phyloP scores from a whole-genome alignment of 2,113 vertebrate genomes.

The Hoplias malabaricus region DNA sequence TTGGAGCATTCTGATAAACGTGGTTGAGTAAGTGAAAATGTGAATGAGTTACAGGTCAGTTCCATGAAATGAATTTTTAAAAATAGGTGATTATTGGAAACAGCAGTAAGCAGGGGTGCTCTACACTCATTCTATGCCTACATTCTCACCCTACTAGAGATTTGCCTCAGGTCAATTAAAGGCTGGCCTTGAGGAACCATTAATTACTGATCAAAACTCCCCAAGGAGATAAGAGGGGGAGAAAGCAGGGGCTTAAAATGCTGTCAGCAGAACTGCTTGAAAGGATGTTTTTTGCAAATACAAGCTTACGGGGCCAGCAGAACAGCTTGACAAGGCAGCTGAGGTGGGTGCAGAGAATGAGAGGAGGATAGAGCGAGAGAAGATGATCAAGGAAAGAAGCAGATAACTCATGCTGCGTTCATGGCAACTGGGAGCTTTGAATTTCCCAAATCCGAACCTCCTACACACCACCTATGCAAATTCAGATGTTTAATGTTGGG shows the following conservation, averaged over 20 bases:
- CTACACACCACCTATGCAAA: no score
- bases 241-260: background rate
- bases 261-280: conserved; percentile 1
- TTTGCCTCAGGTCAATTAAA: background rate
- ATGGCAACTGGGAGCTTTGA: no score
- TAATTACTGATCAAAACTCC: conserved; percentile 27
- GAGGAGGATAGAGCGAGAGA: background rate
- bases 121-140: background rate
- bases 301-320: conserved; percentile 29
- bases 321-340: conserved; percentile 20
- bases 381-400: background rate
- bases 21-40: no score
- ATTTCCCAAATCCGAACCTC: no score
- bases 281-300: background rate
- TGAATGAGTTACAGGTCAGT: no score
- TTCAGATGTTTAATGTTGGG: no score
- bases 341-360: background rate
- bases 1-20: no score
- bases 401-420: no score
- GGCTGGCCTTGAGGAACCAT: conserved; percentile 5
- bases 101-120: background rate
- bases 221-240: background rate
- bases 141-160: background rate
- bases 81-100: background rate
- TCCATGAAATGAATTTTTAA: no score